Percentiles rank a stretch among this genome's conserved stretches.
phyloP scores from a whole-genome alignment of 1,140 invertebrate species.

The Cryptotermes secundus region DNA sequence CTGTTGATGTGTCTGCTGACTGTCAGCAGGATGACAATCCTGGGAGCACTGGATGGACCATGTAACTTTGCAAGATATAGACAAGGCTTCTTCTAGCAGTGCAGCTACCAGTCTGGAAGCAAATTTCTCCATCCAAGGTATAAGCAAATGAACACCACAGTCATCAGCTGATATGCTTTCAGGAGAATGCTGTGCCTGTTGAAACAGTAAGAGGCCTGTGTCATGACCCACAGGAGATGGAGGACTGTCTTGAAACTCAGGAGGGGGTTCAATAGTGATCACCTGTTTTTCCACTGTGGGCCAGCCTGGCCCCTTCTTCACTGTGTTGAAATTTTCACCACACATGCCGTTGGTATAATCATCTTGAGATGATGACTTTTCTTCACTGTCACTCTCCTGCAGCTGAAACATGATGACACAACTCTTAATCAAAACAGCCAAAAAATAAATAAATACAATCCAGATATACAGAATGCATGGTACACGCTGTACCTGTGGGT shows the following conservation, averaged over 20 bases:
- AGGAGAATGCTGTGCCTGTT: not conserved
- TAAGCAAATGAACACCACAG: not conserved
- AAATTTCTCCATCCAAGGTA: constrained; percentile 36
- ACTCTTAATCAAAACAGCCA: not conserved
- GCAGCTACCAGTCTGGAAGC: constrained; percentile 35
- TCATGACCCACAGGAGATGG: constrained; percentile 44
- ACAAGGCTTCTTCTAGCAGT: constrained; percentile 43
- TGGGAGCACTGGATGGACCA: constrained; percentile 46
- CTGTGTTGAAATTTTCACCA: constrained; percentile 75
- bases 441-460: constrained; percentile 24
- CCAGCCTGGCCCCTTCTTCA: constrained; percentile 72
- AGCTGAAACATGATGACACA: constrained; percentile 48
- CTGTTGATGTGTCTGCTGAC: not conserved
- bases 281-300: constrained; percentile 44
- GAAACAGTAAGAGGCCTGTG: not conserved
- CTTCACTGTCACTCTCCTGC: constrained; percentile 67
- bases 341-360: constrained; percentile 68
- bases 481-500: no score
- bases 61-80: constrained; percentile 35
- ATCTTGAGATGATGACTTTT: constrained; percentile 60
- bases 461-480: no score
- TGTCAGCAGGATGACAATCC: constrained; percentile 42
- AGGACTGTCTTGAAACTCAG: constrained; percentile 71
- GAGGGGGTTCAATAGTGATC: constrained; percentile 73
- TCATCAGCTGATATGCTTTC: not conserved